Evolutionary conservation across 2,888 invertebrate genomes (phyloP), one percentile per base, ranked within the genome.

Genomic region (Phrixothrix hirtus): DNA sequence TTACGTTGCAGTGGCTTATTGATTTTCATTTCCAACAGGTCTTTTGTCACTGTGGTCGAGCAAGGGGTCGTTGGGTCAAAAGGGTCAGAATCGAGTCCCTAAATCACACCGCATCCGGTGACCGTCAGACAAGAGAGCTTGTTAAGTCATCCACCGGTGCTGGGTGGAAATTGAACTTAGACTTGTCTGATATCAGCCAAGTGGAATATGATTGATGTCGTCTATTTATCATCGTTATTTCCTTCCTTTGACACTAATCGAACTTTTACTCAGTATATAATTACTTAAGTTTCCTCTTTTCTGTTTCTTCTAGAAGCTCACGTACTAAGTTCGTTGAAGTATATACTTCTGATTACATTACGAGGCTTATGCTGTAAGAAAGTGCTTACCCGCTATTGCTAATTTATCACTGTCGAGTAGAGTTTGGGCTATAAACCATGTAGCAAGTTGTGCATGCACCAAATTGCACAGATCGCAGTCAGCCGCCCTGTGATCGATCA

Each of bases 211-310:
- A 76, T 75, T 75, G 75, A 75, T 76, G 75, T 62, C 58, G 59
- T 63, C 71, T 69, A 75, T 76, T 74, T 70, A 76, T 76, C 76
- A 74, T 76, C 74, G 72, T 73, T 73, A 72, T 66, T 70, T 69
- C 68, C 66, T 66, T 66, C 65, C 66, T 58, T 63, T 71, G 71
- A 73, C 73, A 68, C 65, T 67, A 65, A 67, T 68, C 67, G 66
- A 71, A 71, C 70, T 71, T 70, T 72, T 71, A 68, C 69, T 70
- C 66, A 64, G 66, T 67, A 68, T 63, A 61, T 71, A 70, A 70
- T 70, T 70, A 70, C 68, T 52, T 55, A 60, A 55, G 57, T 59
- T 58, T 58, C 58, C 57, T 58, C 57, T 55, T 43, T 46, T 57
- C 26, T 53, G 32, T 46, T 52, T 47, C 46, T 46, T 46, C 36